Base-by-base conservation (phyloP, 2,888 invertebrate genomes). In the Oegoconia quadripuncta region DNA sequence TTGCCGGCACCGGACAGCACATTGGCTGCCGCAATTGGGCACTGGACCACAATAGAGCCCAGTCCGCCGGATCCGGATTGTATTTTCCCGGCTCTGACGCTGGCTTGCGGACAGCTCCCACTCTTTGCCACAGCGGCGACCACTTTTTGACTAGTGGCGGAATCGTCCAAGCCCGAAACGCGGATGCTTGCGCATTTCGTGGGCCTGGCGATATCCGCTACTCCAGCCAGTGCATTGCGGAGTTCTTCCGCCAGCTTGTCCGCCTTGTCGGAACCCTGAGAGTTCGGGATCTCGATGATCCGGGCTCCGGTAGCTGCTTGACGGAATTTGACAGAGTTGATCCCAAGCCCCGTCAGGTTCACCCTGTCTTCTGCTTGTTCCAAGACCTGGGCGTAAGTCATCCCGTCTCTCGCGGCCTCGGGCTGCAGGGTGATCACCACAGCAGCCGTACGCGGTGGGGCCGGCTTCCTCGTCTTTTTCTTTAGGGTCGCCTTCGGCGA, bases 131-230 rank as follows among this genome's bases (percentile, higher is more conserved):
- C 23, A 5, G 25, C 35, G 4, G 32, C 36, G 8, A 20, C 20
- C 2, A 42, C 36, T 1, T 23, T 27, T 8, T 27, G 36, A 1
- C 8, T 28, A n/a, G 39, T 30, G 11, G 26, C 42, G 9, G 41
- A 36, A n/a, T 40, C 41, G 28, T 36, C 41, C 18, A 41, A 18
- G 15, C 31, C 31, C 5, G 31, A 17, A 3, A 31, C 12, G 6
- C 13, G 5, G 14, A 29, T 12, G 13, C 3, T 8, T 5, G 29
- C 3, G 15, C 14, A 14, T 11, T 29, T 29, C 3, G 7, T 11
- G 3, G 29, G 29, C 13, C 29, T 4, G 13, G 29, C 12, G 8
- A 29, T 18, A 8, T 11, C 6, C 6, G 12, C 31, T 3, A n/a
- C 6, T 3, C 12, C 17, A 3, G 31, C 11, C 3, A 29, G 5